A percentile compares a stretch with the other conserved stretches of the same genome.
phyloP scores from a whole-genome alignment of 2,888 invertebrate genomes.

The Epirrhoe tristata region DNA sequence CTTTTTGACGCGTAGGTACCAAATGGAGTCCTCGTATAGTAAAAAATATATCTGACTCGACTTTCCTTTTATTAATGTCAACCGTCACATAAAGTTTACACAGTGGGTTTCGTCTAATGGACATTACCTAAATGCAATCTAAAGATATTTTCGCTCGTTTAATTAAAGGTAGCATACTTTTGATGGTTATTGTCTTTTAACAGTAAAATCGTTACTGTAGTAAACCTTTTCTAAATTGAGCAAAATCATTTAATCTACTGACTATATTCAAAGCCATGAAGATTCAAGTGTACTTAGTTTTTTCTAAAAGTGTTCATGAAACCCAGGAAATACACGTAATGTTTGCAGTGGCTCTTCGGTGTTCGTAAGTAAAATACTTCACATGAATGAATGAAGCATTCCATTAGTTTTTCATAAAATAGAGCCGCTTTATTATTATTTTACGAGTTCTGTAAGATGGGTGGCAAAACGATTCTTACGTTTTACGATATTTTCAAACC shows the following conservation, averaged over 20 bases:
- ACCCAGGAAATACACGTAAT: not conserved
- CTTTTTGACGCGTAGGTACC: constrained; percentile 37
- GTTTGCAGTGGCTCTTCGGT: not conserved
- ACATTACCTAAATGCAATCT: too few species aligned
- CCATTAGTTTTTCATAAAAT: constrained; percentile 1
- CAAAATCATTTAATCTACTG: too few species aligned
- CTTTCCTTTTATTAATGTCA: constrained; percentile 9
- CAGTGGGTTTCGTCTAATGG: too few species aligned
- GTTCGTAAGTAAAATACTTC: not conserved
- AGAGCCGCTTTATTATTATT: not conserved
- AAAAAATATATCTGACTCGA: constrained; percentile 14
- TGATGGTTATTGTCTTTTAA: too few species aligned
- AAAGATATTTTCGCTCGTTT: too few species aligned
- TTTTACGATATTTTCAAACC: constrained; percentile 1
- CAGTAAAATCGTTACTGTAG: too few species aligned
- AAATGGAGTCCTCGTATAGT: constrained; percentile 35
- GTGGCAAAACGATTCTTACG: not conserved
- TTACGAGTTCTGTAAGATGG: not conserved
- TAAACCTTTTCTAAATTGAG: too few species aligned
- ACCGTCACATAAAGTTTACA: too few species aligned
- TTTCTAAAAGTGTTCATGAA: not conserved
- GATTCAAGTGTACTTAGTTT: too few species aligned
- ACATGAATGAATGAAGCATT: not conserved
- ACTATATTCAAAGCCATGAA: too few species aligned
- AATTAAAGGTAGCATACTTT: too few species aligned